Evolutionary conservation across 2,113 vertebrate genomes (phyloP).

Genomic region (Lucifuga dentata): DNA sequence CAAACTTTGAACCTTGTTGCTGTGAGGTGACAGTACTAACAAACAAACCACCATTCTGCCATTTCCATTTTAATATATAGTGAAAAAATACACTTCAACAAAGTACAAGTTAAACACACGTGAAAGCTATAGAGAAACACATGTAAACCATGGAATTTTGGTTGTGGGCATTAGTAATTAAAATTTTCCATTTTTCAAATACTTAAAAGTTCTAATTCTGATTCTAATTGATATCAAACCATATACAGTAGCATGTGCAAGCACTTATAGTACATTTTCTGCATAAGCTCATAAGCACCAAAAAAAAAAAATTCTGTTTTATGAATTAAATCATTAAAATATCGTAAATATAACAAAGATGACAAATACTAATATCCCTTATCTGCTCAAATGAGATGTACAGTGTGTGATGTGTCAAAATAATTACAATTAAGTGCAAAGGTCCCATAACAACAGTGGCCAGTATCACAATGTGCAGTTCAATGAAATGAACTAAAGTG

Average conservation of each 20-base stretch:
- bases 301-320: conserved; percentile 21
- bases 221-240: conserved; percentile 20
- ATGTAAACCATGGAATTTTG: conserved; percentile 25
- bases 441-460: not conserved
- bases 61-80: conserved; percentile 63
- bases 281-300: conserved; percentile 18
- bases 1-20: too few relatives aligned
- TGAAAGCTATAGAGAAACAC: conserved; percentile 5
- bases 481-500: conserved; percentile 8
- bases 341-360: conserved; percentile 45
- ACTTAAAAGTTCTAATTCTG: not conserved
- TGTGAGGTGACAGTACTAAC: too few relatives aligned
- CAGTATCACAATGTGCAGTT: conserved; percentile 8
- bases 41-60: conserved; percentile 13
- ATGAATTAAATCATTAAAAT: conserved; percentile 43
- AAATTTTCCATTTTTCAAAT: conserved; percentile 30
- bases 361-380: conserved; percentile 36
- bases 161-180: conserved; percentile 19
- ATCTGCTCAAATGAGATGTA: conserved; percentile 24
- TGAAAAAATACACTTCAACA: conserved; percentile 46
- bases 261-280: conserved; percentile 30
- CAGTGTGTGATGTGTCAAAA: conserved; percentile 17
- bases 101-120: conserved; percentile 21
- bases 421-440: not conserved
- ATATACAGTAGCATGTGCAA: not conserved